Evolutionary conservation across 2,797 vertebrate genomes (phyloP).

Genomic region (Chrysocyon brachyurus): DNA sequence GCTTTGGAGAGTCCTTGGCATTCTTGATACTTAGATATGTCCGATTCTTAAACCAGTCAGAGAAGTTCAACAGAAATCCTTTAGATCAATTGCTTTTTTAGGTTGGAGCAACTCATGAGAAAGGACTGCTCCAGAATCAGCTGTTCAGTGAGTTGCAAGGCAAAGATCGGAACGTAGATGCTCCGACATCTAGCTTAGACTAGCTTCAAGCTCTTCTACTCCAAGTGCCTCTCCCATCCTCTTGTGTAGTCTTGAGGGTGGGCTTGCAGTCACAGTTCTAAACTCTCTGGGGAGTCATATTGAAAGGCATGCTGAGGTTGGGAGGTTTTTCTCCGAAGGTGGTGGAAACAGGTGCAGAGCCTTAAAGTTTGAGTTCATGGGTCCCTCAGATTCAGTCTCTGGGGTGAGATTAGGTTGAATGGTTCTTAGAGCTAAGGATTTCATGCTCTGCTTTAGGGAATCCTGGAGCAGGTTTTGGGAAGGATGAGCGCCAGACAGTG

Average conservation of each 20-base stretch:
- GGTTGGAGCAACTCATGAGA: not conserved
- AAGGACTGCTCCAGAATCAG: not conserved
- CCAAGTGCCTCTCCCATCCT: not conserved
- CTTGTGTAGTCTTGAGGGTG: not conserved
- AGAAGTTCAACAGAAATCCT: not conserved
- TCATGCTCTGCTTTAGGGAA: not conserved
- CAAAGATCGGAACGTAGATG: not conserved
- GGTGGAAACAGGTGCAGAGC: not conserved
- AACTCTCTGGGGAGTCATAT: not conserved
- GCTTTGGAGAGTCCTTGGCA: not conserved
- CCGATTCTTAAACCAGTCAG: not conserved
- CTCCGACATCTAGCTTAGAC: not conserved
- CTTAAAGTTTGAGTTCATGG: not conserved
- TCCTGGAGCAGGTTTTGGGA: conserved; percentile 4
- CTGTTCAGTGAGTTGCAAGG: not conserved
- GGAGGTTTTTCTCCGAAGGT: not conserved
- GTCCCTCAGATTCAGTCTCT: not conserved
- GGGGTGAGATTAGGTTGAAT: not conserved
- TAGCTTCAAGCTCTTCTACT: not conserved
- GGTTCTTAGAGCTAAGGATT: not conserved
- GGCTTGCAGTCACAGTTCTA: not conserved
- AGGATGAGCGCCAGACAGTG: not conserved
- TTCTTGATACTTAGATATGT: not conserved
- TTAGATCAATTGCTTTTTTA: not conserved
- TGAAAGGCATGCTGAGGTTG: not conserved